Evolutionary conservation across 2,113 vertebrate species (phyloP).

Genomic region (Syngnathus typhle): DNA sequence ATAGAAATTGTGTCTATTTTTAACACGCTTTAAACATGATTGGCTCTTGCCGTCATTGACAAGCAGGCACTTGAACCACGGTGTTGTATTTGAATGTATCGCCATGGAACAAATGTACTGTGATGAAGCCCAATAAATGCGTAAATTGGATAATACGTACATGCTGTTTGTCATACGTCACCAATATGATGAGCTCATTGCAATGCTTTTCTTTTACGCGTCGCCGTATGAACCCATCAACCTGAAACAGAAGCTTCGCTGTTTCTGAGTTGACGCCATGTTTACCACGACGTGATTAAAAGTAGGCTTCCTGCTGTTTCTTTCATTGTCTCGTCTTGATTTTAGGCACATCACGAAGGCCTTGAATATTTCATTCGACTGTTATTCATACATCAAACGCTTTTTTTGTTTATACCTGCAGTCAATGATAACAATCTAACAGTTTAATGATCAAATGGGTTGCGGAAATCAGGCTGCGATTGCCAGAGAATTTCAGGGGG

Average conservation of each 20-base stretch:
- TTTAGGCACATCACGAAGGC: neutral
- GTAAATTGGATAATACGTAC: constrained; percentile 21
- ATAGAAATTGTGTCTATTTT: constrained; percentile 59
- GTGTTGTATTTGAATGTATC: constrained; percentile 72
- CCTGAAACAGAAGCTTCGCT: neutral
- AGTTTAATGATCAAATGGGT: neutral
- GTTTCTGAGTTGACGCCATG: neutral
- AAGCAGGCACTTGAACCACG: constrained; percentile 38
- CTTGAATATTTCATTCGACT: neutral
- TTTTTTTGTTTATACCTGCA: neutral
- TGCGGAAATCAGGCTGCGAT: neutral
- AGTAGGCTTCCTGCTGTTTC: neutral
- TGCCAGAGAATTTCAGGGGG: too few species aligned
- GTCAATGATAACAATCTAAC: neutral
- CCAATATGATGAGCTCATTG: neutral
- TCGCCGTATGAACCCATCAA: neutral
- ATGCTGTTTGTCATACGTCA: constrained; percentile 4
- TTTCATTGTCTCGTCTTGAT: neutral
- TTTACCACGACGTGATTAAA: neutral
- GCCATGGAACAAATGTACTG: constrained; percentile 71
- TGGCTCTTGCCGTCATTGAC: constrained; percentile 44
- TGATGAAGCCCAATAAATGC: constrained; percentile 62
- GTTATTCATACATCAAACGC: neutral
- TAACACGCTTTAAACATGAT: constrained; percentile 63
- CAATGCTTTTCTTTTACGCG: neutral